These are phyloP conservation scores for Pomatorhinus ruficollis DNA, from an alignment of 2,113 vertebrate genomes.

Conservation along the genomic window DNA sequence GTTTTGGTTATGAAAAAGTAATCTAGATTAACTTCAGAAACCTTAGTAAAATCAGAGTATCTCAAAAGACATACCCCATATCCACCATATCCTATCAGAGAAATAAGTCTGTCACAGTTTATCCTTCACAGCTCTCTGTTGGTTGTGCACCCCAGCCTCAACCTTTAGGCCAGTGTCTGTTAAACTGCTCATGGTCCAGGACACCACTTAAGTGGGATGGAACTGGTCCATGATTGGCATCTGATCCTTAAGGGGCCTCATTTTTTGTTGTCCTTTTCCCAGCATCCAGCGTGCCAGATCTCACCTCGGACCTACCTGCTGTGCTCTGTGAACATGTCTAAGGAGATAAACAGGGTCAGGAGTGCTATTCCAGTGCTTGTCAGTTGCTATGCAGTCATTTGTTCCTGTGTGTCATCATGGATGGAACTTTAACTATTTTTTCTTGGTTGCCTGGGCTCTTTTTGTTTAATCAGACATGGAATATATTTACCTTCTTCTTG, in stretches of 20 bases:
- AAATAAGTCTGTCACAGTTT: neutral
- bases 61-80: neutral
- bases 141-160: neutral
- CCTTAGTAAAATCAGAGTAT: neutral
- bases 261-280: neutral
- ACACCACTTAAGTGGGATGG: neutral
- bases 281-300: neutral
- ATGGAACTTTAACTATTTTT: neutral
- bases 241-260: neutral
- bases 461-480: neutral
- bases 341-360: neutral
- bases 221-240: neutral
- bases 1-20: neutral
- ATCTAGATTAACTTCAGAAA: neutral
- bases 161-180: neutral
- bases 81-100: neutral
- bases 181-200: neutral
- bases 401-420: neutral
- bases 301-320: neutral
- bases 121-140: neutral
- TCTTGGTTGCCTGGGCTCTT: neutral
- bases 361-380: neutral
- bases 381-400: neutral
- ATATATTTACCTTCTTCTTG: neutral
- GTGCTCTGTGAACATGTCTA: fast-evolving